A percentile compares a stretch with the other conserved stretches of the same genome.
Conservation (phyloP, 2,113 vertebrate genomes). For the Felis catus region DNA sequence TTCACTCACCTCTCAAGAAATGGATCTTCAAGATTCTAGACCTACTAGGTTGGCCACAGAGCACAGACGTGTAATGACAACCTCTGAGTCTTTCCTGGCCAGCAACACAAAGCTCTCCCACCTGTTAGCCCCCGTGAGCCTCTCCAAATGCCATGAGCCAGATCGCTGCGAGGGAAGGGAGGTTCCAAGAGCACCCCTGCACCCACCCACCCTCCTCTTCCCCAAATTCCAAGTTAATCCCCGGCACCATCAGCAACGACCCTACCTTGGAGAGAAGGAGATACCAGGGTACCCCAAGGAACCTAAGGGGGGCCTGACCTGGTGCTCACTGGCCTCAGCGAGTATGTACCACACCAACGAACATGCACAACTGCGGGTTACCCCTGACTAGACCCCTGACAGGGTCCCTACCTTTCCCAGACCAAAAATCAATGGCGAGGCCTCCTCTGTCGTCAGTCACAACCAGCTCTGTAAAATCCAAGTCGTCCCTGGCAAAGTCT, state of each 20-base stretch:
- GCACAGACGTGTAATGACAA: background rate
- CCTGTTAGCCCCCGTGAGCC: background rate
- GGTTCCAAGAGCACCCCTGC: background rate
- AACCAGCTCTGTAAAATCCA: constrained; percentile 69
- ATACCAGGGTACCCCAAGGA: background rate
- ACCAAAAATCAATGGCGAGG: background rate
- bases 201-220: background rate
- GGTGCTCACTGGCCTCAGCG: background rate
- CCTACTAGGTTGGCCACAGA: background rate
- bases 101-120: background rate
- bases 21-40: background rate
- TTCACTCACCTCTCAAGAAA: background rate
- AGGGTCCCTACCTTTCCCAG: constrained; percentile 20
- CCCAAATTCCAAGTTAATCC: background rate
- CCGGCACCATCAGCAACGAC: background rate
- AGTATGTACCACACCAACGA: background rate
- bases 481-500: constrained; percentile 57
- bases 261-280: background rate
- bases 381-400: background rate
- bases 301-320: background rate
- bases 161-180: background rate
- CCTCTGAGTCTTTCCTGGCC: background rate
- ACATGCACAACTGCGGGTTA: rapidly evolving
- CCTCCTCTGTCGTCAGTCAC: background rate
- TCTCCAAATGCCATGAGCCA: background rate